These are phyloP conservation scores for Rhineura floridana DNA, from an alignment of 2,113 vertebrate genomes.

Conservation along the genomic window DNA sequence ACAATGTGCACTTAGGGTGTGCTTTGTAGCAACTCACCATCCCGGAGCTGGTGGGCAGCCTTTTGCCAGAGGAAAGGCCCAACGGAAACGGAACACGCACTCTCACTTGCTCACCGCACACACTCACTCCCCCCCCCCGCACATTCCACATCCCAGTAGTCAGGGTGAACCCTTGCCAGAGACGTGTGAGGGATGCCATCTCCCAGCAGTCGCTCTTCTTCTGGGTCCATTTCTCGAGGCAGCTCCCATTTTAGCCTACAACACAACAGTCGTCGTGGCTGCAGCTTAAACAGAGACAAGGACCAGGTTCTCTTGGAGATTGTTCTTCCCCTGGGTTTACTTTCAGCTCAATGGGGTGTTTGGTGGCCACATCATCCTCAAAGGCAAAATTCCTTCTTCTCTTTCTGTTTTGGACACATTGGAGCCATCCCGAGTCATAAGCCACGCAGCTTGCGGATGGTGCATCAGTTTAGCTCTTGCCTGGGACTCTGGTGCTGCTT, in stretches of 20 bases:
- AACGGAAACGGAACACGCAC: too few relatives aligned
- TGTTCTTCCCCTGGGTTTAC: neutral
- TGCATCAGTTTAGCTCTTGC: fast-evolving
- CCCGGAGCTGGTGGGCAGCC: neutral
- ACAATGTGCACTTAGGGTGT: neutral
- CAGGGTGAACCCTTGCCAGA: neutral
- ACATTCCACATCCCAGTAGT: neutral
- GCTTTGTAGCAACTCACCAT: neutral
- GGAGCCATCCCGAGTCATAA: fast-evolving
- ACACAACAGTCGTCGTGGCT: neutral
- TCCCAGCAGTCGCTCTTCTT: too few relatives aligned
- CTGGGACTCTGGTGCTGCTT: fast-evolving
- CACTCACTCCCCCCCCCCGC: too few relatives aligned
- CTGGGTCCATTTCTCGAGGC: neutral
- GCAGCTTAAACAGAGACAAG: neutral
- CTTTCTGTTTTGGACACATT: fast-evolving
- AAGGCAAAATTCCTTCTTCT: neutral
- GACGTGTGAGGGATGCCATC: too few relatives aligned
- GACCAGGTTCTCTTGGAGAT: neutral
- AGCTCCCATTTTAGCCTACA: neutral
- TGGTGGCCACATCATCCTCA: fast-evolving
- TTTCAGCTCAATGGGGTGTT: neutral
- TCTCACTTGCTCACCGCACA: too few relatives aligned
- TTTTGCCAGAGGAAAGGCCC: neutral
- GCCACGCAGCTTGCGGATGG: fast-evolving